These are phyloP conservation scores for Drosophila testacea DNA, from an alignment of 2,888 invertebrate genomes.

Conservation along the genomic window DNA sequence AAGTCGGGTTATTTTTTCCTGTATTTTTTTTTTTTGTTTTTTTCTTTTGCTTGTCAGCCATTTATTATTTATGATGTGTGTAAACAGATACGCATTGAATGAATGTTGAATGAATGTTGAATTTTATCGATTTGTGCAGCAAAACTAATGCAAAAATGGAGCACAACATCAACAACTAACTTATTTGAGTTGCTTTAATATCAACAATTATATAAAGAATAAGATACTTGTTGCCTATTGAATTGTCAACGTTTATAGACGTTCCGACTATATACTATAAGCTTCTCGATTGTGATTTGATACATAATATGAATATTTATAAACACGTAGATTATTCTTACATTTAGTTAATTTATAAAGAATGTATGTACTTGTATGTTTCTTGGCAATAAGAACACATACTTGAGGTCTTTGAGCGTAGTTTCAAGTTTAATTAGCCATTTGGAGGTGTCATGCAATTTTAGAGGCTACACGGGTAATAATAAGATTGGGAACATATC, in stretches of 20 bases:
- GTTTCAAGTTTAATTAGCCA: no score
- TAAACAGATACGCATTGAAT: constrained; percentile 79
- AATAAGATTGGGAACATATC: no score
- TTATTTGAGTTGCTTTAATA: constrained; percentile 18
- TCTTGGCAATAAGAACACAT: no score
- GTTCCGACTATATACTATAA: background rate
- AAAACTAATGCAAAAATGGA: constrained; percentile 51
- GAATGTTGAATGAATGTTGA: constrained; percentile 73
- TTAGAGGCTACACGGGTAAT: no score
- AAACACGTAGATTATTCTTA: no score
- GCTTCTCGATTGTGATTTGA: no score
- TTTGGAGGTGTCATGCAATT: no score
- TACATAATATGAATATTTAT: no score
- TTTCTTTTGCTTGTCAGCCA: constrained; percentile 56
- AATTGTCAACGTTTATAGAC: background rate
- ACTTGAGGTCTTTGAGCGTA: no score
- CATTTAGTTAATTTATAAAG: no score
- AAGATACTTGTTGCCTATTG: background rate
- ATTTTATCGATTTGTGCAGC: constrained; percentile 68
- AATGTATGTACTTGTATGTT: no score
- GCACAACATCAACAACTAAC: constrained; percentile 3
- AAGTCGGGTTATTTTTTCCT: constrained; percentile 38
- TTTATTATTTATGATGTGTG: constrained; percentile 77
- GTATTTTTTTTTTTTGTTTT: constrained; percentile 10
- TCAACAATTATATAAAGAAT: background rate